Evolutionary conservation across 1,140 invertebrate species (phyloP), one percentile per base, ranked within the genome.

Genomic region (Pseudomyrmex cubaensis): DNA sequence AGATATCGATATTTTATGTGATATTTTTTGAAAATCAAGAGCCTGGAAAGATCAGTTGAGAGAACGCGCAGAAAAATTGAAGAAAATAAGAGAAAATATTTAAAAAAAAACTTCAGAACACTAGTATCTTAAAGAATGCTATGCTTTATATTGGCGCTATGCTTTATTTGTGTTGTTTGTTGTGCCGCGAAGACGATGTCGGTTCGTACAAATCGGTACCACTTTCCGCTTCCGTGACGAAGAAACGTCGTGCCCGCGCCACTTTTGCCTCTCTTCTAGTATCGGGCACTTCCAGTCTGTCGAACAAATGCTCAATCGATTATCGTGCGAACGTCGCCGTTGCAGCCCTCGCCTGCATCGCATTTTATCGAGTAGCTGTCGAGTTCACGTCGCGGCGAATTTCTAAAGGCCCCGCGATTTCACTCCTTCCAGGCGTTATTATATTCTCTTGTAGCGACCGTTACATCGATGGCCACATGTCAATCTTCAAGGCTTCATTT

Each of bases 231-330:
- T 59, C 64, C 64, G 64, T 78, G 66, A 50, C 76, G 66, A 72
- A 66, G 56, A 80, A 70, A 72, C 56, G 76, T 59, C 66, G 63
- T 25, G 66, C 44, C 69, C 69, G 67, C 44, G 44, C 50, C 54
- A 83, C 69, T 84, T 76, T 76, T 87, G 17, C 61, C 52, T 15
- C 50, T 80, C 56, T 48, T 59, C 46, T 20, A 62, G 67, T 87
- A 86, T 87, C 82, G 80, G 56, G 13, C 15, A 52, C 62, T 87
- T 87, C 85, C 86, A 84, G 82, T 63, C 73, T 62, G 63, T 62
- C 74, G 74, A 75, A 73, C 85, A 75, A 84, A 80, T 61, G 22
- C 9, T 69, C 74, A 56, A 84, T 87, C 82, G 86, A 87, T 87
- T 87, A 87, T 78, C 82, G 61, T n/a, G 52, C 66, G 56, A 77